phyloP scores from a whole-genome alignment of 2,113 vertebrate genomes.

The Festucalex cinctus region DNA sequence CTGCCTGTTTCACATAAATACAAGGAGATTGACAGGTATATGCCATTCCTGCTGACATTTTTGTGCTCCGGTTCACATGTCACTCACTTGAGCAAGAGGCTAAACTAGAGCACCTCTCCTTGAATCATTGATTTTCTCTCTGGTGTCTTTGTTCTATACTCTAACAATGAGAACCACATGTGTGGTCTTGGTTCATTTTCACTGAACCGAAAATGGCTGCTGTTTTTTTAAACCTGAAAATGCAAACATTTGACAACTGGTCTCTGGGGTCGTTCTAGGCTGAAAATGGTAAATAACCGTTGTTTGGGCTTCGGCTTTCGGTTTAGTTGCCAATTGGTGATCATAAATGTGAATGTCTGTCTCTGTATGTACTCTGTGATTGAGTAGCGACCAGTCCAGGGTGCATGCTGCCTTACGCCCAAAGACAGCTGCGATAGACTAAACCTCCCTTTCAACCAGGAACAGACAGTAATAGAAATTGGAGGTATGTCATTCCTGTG shows the following conservation, averaged over 20 bases:
- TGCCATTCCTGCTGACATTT: slow-evolving; percentile 8
- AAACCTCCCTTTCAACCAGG: too few relatives aligned
- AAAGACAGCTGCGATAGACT: too few relatives aligned
- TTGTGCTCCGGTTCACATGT: slow-evolving; percentile 18
- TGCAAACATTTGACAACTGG: not conserved
- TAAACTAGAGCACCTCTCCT: not conserved
- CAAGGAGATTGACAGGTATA: slow-evolving; percentile 29
- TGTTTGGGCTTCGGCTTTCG: not conserved
- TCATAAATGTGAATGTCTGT: not conserved
- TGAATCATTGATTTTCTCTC: not conserved
- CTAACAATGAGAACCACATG: not conserved
- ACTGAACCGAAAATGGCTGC: too few relatives aligned
- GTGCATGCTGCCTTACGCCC: too few relatives aligned
- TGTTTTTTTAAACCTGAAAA: not conserved
- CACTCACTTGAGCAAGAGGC: not conserved
- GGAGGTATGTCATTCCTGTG: too few relatives aligned
- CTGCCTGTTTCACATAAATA: slow-evolving; percentile 40
- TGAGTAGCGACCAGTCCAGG: not conserved
- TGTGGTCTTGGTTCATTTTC: not conserved
- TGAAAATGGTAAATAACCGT: not conserved
- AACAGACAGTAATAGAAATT: too few relatives aligned
- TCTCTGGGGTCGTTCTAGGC: not conserved
- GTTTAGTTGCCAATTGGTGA: not conserved
- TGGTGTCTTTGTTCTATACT: not conserved
- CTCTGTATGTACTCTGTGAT: not conserved